Evolutionary conservation across 2,797 vertebrate genomes (phyloP).

Genomic region (Bovichtus diacanthus): DNA sequence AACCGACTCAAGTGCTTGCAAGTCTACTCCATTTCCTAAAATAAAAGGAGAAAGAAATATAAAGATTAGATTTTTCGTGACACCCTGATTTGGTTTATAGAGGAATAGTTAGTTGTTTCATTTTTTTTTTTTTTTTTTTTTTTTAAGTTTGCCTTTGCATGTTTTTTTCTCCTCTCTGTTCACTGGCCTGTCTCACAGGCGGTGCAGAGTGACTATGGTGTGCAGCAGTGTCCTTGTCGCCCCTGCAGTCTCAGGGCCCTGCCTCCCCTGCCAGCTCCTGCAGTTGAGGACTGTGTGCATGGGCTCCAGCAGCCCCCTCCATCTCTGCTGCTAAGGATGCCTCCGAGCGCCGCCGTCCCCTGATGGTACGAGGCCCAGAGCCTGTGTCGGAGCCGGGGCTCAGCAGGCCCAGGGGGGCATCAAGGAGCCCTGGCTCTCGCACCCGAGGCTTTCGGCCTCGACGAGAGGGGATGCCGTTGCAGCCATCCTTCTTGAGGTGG

Average conservation of each 20-base stretch:
- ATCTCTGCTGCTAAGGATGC: slow-evolving; percentile 56
- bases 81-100: slow-evolving; percentile 92
- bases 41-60: slow-evolving; percentile 85
- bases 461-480: slow-evolving; percentile 95
- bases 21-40: slow-evolving; percentile 81
- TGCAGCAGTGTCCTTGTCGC: slow-evolving; percentile 72
- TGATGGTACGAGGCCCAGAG: slow-evolving; percentile 75
- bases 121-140: slow-evolving; percentile 72
- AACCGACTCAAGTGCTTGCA: slow-evolving; percentile 80
- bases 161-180: slow-evolving; percentile 81
- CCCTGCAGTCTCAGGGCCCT: slow-evolving; percentile 74
- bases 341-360: slow-evolving; percentile 80
- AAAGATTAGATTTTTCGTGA: slow-evolving; percentile 91
- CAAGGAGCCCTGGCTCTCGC: slow-evolving; percentile 84
- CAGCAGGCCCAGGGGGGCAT: slow-evolving; percentile 70
- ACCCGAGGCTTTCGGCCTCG: slow-evolving; percentile 93
- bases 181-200: slow-evolving; percentile 78
- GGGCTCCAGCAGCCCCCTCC: slow-evolving; percentile 68
- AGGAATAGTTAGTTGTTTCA: slow-evolving; percentile 88
- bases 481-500: slow-evolving; percentile 99
- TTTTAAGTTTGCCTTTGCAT: slow-evolving; percentile 84
- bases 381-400: slow-evolving; percentile 63
- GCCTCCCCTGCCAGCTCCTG: slow-evolving; percentile 75
- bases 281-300: slow-evolving; percentile 78
- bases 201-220: slow-evolving; percentile 75